Conservation (phyloP, 2,797 vertebrate genomes). For the Schizopygopsis pylzovi region DNA sequence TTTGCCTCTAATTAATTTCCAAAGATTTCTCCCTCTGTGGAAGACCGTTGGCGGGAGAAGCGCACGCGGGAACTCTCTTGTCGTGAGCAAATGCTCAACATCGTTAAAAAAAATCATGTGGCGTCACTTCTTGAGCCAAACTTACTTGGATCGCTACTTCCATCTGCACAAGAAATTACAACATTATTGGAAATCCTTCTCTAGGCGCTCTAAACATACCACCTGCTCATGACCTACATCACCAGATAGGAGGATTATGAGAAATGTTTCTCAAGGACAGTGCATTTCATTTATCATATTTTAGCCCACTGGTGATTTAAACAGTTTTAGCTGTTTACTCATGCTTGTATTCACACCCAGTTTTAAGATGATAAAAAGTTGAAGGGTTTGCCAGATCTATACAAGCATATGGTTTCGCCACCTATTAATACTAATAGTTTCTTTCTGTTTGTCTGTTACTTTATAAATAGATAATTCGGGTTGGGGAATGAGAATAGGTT, state of each 20-base stretch:
- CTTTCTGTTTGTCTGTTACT: neutral
- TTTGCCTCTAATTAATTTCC: conserved; percentile 83
- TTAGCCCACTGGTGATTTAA: conserved; percentile 42
- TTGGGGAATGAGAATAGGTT: neutral
- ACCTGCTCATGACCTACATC: conserved; percentile 44
- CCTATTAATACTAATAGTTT: neutral
- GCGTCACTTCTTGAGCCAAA: conserved; percentile 58
- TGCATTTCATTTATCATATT: conserved; percentile 42
- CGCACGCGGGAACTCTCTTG: conserved; percentile 68
- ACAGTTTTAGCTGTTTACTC: conserved; percentile 38
- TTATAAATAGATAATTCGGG: neutral
- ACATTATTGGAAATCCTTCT: conserved; percentile 50
- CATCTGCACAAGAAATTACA: conserved; percentile 57
- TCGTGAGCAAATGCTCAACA: conserved; percentile 72
- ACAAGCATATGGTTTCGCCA: neutral
- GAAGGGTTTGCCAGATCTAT: neutral
- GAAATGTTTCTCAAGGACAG: conserved; percentile 56
- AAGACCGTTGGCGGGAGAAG: conserved; percentile 71
- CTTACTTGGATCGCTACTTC: conserved; percentile 56
- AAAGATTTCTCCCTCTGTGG: conserved; percentile 73
- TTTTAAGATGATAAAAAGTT: conserved; percentile 32
- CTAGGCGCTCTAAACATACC: conserved; percentile 48
- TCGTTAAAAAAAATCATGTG: conserved; percentile 77
- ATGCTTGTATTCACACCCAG: conserved; percentile 5
- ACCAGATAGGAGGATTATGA: conserved; percentile 55